These are phyloP conservation scores for Pogoniulus pusillus DNA, from an alignment of 2,797 vertebrate species.

Conservation along the genomic window DNA sequence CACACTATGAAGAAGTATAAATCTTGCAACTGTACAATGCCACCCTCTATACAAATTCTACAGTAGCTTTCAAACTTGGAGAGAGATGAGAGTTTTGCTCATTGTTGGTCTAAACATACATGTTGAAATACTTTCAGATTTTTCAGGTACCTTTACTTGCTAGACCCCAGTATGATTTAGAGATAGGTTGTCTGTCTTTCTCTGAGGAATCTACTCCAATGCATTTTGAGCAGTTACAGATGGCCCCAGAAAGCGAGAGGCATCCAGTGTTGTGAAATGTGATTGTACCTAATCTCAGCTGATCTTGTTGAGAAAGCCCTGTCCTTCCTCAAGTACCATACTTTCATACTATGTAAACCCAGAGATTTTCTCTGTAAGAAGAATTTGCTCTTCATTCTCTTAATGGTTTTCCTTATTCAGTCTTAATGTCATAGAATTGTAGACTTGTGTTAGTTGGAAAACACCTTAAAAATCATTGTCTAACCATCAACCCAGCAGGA, in stretches of 20 bases:
- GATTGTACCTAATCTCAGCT: background rate
- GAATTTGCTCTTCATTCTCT: background rate
- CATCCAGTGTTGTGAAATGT: background rate
- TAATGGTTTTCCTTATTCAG: background rate
- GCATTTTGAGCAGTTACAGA: background rate
- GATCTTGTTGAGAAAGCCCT: background rate
- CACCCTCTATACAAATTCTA: background rate
- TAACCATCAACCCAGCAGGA: no score
- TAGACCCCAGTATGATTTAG: background rate
- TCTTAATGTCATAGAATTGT: background rate
- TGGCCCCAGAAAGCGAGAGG: background rate
- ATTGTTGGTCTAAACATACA: background rate
- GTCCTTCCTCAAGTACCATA: background rate
- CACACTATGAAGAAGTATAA: background rate
- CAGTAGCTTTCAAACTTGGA: background rate
- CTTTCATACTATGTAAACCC: background rate
- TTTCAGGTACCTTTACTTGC: background rate
- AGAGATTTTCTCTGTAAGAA: background rate
- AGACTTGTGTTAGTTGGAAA: no score
- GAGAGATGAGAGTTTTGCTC: background rate
- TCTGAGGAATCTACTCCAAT: background rate
- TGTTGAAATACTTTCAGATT: background rate
- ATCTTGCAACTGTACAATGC: background rate
- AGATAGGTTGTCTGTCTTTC: background rate
- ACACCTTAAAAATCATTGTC: no score